Evolutionary conservation across 2,797 vertebrate species (phyloP), one percentile per base, ranked within the genome.

Genomic region (Characodon lateralis): DNA sequence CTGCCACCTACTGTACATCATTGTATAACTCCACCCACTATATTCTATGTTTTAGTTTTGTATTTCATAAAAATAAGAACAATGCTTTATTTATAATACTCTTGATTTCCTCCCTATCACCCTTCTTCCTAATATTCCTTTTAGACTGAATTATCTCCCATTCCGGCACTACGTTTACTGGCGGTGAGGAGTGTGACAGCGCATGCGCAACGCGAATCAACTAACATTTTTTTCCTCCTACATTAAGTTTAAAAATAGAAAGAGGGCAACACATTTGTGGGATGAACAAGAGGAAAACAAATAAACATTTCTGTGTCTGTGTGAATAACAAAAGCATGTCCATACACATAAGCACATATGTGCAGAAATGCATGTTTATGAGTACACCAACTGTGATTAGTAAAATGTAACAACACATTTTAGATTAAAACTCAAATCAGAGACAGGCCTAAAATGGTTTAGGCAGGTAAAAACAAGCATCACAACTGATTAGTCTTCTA

Each of bases 401-500:
- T 72, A 2, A 69, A 58, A 53, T 1, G 28, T 51, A 46, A 77
- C 69, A 56, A 78, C n/a, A 39, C 55, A 66, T 41, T 76, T 71
- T n/a, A 41, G 26, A 68, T 68, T 5, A 63, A 76, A 78, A 63
- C 50, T 31, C 35, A 70, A 48, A 75, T 61, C 71, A 83, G 20
- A 78, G 43, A 39, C 20, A 59, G 56, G 53, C 79, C 55, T n/a
- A 31, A 7, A 1, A 65, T 51, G 70, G 35, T 76, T 80, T 81
- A 80, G 56, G 84, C 78, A 73, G 72, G 80, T 76, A 75, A 72
- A 69, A 77, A 74, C 87, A 74, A 39, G 46, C 65, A 74, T 87
- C 86, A 79, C 74, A 88, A 92, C 86, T 80, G 92, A 89, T 87
- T 87, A 72, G 51, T 81, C 85, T 87, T 92, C 83, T 80, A 81